Conservation (phyloP, 2,888 invertebrate genomes). For the Willowsia nigromaculata region DNA sequence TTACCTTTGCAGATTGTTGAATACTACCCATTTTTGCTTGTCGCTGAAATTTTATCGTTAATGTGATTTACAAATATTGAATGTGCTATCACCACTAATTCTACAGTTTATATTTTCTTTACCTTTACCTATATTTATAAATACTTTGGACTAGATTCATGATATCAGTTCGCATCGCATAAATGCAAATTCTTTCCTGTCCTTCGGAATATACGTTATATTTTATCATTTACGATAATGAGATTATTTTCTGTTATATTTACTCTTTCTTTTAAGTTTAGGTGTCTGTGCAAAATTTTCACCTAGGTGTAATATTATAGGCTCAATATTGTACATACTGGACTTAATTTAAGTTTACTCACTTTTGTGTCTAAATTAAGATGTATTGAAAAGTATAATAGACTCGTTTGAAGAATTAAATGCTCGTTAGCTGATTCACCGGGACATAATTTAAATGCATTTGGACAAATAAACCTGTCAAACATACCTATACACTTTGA, state of each 20-base stretch:
- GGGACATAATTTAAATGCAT: too few relatives aligned
- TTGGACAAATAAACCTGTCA: too few relatives aligned
- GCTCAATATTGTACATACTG: constrained; percentile 8
- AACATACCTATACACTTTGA: too few relatives aligned
- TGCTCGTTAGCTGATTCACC: too few relatives aligned
- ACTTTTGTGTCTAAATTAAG: background rate
- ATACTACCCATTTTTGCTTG: too few relatives aligned
- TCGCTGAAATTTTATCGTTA: too few relatives aligned
- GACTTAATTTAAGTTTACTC: background rate
- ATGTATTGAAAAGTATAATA: too few relatives aligned
- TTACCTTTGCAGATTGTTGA: too few relatives aligned
- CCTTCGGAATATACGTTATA: background rate
- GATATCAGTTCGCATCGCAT: constrained; percentile 55
- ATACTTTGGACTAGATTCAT: constrained; percentile 63
- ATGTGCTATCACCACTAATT: background rate
- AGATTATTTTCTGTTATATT: too few relatives aligned
- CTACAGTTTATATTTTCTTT: background rate
- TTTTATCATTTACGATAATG: background rate
- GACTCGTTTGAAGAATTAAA: too few relatives aligned
- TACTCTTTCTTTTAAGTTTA: too few relatives aligned
- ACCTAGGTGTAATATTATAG: background rate
- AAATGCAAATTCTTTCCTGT: constrained; percentile 14
- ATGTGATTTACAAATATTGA: background rate
- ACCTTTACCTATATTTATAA: background rate
- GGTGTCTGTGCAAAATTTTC: too few relatives aligned